phyloP scores from a whole-genome alignment of 1,140 invertebrate genomes.

The Araneus ventricosus region DNA sequence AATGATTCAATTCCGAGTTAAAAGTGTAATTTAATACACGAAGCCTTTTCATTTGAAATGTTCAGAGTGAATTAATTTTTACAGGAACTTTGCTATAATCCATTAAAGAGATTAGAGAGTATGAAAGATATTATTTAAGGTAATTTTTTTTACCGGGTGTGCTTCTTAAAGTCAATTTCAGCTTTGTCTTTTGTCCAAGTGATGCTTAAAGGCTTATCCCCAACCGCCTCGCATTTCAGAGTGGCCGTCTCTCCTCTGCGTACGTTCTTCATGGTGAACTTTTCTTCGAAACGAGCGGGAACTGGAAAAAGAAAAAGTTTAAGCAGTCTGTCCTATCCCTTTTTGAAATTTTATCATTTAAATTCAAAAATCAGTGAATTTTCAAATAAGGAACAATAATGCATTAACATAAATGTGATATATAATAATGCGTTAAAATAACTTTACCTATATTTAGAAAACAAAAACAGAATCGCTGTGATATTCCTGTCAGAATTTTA shows the following conservation, averaged over 20 bases:
- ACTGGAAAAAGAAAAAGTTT: constrained; percentile 82
- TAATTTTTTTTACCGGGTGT: constrained; percentile 54
- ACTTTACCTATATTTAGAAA: background rate
- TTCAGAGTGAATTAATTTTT: no score
- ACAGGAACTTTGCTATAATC: no score
- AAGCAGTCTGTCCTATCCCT: background rate
- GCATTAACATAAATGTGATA: background rate
- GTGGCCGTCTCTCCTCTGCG: constrained; percentile 93
- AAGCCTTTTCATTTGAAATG: no score
- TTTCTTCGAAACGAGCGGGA: constrained; percentile 95
- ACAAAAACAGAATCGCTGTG: background rate
- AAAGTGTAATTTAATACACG: no score
- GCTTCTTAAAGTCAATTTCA: constrained; percentile 73
- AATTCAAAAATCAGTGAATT: background rate
- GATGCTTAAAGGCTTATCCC: constrained; percentile 97
- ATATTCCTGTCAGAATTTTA: background rate
- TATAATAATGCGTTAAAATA: background rate
- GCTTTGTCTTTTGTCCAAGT: constrained; percentile 85
- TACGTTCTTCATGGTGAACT: constrained; percentile 93
- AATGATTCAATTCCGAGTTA: no score
- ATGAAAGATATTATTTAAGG: no score
- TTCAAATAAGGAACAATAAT: background rate
- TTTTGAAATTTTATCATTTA: background rate
- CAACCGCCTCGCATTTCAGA: constrained; percentile 96
- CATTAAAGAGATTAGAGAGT: no score